Base-by-base conservation (phyloP, 2,888 invertebrate species). In the Erebia aethiops region DNA sequence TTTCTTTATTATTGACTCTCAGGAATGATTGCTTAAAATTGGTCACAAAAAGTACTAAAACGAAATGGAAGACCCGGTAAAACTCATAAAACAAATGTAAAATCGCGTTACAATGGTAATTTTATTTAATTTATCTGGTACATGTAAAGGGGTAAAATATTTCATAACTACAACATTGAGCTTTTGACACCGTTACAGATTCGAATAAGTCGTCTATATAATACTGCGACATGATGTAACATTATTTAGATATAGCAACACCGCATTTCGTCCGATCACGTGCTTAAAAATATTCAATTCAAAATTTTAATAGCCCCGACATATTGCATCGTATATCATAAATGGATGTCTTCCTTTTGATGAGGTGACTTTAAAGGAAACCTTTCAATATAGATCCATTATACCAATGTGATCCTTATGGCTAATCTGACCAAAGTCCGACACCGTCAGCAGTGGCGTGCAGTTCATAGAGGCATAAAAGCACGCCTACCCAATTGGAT, bases 101-200 rank as follows among this genome's bases (percentile, higher is more conserved):
- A 60, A 72, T 58, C 46, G 60, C 57, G 57, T 43, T 46, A 18
- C 3, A 57, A 51, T 46, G 61, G 62, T 67, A 61, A 63, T 43
- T 67, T 21, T 14, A 41, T 57, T 21, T 21, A 46, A 49, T 67
- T 64, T 71, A 64, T 71, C 52, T 56, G 49, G 58, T 67, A 74
- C 21, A 69, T 67, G 72, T 73, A 72, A 61, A 72, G 64, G 67
- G 72, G 56, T 70, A 76, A 75, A 70, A 72, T 70, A 70, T 76
- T 78, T 77, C 74, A 79, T 80, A 80, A 81, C 78, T 80, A 83
- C 83, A 81, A 84, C 81, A 87, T 91, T 90, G 91, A 91, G 91
- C 90, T 87, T 89, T 88, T 86, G 90, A 91, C 90, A 88, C 86
- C 83, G 80, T 82, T 79, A 83, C 80, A 82, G 80, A 84, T 83